Conservation (phyloP, 1,140 invertebrate genomes). For the Subanguina moxae region DNA sequence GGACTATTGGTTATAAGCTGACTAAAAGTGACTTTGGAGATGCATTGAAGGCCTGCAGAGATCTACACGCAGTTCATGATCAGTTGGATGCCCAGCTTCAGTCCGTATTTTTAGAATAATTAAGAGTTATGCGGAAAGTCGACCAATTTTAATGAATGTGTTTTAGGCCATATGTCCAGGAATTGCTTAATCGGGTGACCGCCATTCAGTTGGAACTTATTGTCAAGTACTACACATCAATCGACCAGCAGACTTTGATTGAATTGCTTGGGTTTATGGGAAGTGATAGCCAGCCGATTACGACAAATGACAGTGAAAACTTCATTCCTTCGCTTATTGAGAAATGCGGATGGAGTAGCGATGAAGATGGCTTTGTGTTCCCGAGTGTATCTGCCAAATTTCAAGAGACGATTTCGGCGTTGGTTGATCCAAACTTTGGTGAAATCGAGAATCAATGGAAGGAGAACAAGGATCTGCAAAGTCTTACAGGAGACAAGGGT, state of each 20-base stretch:
- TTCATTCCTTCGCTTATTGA: not conserved
- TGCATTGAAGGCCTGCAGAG: conserved; percentile 2
- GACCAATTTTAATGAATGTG: not conserved
- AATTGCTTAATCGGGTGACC: conserved; percentile 3
- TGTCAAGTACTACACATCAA: conserved; percentile 1
- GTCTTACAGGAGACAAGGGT: not conserved
- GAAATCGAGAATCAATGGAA: not conserved
- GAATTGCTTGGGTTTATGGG: not conserved
- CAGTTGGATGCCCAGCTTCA: not conserved
- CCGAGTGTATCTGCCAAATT: not conserved
- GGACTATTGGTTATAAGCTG: conserved; percentile 2
- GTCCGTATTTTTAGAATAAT: not conserved
- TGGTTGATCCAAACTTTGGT: conserved; percentile 1
- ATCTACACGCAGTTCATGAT: conserved; percentile 1
- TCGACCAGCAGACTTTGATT: conserved; percentile 6
- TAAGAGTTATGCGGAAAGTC: not conserved
- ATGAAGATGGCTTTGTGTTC: not conserved
- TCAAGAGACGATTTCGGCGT: not conserved
- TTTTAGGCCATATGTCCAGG: conserved; percentile 9
- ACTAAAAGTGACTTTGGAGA: conserved; percentile 8
- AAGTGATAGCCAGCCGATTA: not conserved
- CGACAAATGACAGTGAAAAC: not conserved
- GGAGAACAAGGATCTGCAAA: not conserved
- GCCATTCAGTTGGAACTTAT: conserved; percentile 12
- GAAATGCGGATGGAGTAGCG: not conserved